Conservation (phyloP, 2,888 invertebrate species). For the Melitaea athalia region DNA sequence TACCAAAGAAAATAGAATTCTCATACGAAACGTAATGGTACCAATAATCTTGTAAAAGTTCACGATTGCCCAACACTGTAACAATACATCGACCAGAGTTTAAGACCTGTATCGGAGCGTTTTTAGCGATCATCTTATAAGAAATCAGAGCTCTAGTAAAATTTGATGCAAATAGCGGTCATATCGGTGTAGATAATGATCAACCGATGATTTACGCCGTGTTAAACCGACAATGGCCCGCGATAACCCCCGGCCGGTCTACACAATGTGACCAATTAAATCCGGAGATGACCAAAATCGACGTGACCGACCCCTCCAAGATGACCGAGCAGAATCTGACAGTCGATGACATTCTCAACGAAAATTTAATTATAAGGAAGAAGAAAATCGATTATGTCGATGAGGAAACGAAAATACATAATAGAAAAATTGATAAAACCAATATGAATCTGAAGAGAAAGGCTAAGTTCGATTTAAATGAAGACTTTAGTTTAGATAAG, state of each 20-base stretch:
- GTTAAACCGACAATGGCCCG: slow-evolving; percentile 74
- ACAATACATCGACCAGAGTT: slow-evolving; percentile 64
- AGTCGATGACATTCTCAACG: slow-evolving; percentile 67
- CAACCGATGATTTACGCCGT: slow-evolving; percentile 78
- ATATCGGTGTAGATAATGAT: slow-evolving; percentile 75
- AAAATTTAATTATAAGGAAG: slow-evolving; percentile 57
- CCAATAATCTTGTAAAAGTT: slow-evolving; percentile 80
- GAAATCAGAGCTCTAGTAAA: slow-evolving; percentile 53
- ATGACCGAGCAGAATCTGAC: slow-evolving; percentile 61
- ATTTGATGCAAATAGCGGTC: slow-evolving; percentile 67
- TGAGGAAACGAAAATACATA: slow-evolving; percentile 35
- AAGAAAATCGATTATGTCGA: slow-evolving; percentile 55
- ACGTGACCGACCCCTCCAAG: slow-evolving; percentile 61
- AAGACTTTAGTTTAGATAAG: slow-evolving; percentile 49
- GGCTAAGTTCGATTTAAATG: slow-evolving; percentile 47
- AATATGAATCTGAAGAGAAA: slow-evolving; percentile 57
- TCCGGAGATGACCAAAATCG: slow-evolving; percentile 70
- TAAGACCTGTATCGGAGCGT: slow-evolving; percentile 57
- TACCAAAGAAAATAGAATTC: slow-evolving; percentile 79
- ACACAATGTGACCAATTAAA: slow-evolving; percentile 78
- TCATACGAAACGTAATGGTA: slow-evolving; percentile 79
- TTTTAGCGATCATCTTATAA: slow-evolving; percentile 49
- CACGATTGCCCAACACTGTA: slow-evolving; percentile 76
- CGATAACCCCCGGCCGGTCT: slow-evolving; percentile 63
- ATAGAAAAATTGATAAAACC: slow-evolving; percentile 49